A percentile compares a stretch with the other conserved stretches of the same genome.
phyloP scores from a whole-genome alignment of 2,797 vertebrate genomes.

The Sorex maritimensis region DNA sequence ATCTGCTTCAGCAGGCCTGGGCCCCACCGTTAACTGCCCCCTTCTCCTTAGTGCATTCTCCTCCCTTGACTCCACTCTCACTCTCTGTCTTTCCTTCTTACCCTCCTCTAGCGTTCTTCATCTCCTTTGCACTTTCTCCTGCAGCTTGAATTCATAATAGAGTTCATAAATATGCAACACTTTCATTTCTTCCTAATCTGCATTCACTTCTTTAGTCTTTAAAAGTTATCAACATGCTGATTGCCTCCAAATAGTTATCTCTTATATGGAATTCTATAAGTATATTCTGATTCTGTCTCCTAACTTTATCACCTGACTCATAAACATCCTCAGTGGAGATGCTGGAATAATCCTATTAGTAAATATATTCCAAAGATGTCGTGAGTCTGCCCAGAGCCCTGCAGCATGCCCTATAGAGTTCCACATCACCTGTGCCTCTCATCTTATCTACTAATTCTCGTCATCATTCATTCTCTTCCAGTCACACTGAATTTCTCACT shows the following conservation, averaged over 20 bases:
- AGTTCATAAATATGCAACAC: not conserved
- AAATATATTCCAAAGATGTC: not conserved
- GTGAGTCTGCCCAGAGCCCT: not conserved
- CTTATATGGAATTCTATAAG: not conserved
- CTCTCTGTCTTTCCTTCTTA: not conserved
- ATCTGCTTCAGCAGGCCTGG: not conserved
- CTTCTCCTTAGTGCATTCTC: not conserved
- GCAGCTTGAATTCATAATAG: slow-evolving; percentile 24
- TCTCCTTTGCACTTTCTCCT: not conserved
- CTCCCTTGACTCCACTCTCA: not conserved
- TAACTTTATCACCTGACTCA: not conserved
- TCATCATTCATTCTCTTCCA: not conserved
- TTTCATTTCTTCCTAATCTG: not conserved
- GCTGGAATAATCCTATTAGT: not conserved
- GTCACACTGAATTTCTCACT: not conserved
- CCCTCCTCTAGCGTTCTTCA: not conserved
- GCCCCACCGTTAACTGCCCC: not conserved
- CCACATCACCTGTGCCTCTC: not conserved
- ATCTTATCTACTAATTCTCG: not conserved
- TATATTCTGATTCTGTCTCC: slow-evolving; percentile 22
- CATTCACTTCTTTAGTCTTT: not conserved
- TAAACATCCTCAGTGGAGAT: not conserved
- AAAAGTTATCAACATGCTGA: not conserved
- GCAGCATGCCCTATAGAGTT: not conserved
- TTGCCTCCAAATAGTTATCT: slow-evolving; percentile 51